These are phyloP conservation scores for Rhabdophis nuchalis DNA, from an alignment of 2,797 vertebrate genomes.

Conservation along the genomic window DNA sequence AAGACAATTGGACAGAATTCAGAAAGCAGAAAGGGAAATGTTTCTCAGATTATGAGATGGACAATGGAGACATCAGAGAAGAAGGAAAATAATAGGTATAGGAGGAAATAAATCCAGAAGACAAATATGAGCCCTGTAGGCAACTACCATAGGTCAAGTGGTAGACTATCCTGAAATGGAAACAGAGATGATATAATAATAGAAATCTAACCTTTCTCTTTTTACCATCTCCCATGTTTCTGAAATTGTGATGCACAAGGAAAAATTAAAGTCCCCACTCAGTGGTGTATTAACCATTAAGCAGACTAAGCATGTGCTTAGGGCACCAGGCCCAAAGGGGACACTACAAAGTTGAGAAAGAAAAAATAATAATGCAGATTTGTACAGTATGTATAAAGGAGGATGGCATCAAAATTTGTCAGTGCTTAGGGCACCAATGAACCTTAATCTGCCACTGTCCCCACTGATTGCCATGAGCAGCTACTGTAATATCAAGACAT, in stretches of 20 bases:
- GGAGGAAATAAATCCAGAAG: background rate
- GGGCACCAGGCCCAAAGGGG: no score
- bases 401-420: no score
- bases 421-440: no score
- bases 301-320: no score
- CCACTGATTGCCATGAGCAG: background rate
- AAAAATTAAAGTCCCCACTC: background rate
- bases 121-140: background rate
- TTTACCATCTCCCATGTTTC: background rate
- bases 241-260: background rate
- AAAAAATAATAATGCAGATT: no score
- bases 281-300: no score
- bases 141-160: background rate
- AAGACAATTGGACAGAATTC: background rate
- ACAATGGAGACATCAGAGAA: background rate
- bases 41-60: background rate
- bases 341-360: no score
- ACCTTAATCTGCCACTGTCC: no score
- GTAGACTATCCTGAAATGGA: background rate
- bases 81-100: fast-evolving
- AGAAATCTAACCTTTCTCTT: background rate
- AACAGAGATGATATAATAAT: background rate
- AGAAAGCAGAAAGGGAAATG: slow-evolving; percentile 5
- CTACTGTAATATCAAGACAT: background rate
- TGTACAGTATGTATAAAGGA: no score